Evolutionary conservation across 2,888 invertebrate genomes (phyloP), one percentile per base, ranked within the genome.

Genomic region (Platynereis dumerilii): DNA sequence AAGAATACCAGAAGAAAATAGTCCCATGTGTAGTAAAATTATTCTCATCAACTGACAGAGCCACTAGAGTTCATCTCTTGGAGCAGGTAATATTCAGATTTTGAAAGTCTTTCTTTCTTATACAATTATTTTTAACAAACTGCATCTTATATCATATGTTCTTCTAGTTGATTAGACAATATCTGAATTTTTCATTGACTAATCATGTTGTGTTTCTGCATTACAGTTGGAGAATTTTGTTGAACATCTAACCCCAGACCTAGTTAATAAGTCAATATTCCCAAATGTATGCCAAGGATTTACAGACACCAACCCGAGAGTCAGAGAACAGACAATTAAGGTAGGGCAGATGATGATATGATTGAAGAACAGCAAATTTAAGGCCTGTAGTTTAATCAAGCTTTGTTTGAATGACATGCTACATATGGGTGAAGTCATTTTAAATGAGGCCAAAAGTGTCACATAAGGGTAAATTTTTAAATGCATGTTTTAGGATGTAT

Each of bases 21-120:
- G 96, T 98, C 58, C 98, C 98, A 1, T 97, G 97, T 83, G 93
- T 99, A 27, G 93, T 98, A 7, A 98, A 98, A 84, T 86, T 99
- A 68, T 99, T 98, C 84, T 91, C 91, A 0, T 96, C 96, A 1
- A 94, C 95, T 71, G 99, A 99, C 85, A 87, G 99, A 76, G 94
- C 95, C 0, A 99, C 98, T 0, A 88, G 99, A 72, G 93, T 97
- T 0, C 90, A 96, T 71, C 87, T 99, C 55, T 86, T 99, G 69
- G 96, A 96, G 80, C 95, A 97, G 83, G 84, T 85, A 12, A 20
- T 7, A 5, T 34, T n/a, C n/a, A n/a, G n/a, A n/a, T n/a, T n/a
- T n/a, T n/a, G n/a, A n/a, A n/a, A n/a, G n/a, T n/a, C n/a, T n/a
- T n/a, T n/a, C n/a, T n/a, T n/a, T n/a, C n/a, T n/a, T n/a, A n/a